Evolutionary conservation across 2,888 invertebrate species (phyloP), one percentile per base, ranked within the genome.

Genomic region (Achlya flavicornis): DNA sequence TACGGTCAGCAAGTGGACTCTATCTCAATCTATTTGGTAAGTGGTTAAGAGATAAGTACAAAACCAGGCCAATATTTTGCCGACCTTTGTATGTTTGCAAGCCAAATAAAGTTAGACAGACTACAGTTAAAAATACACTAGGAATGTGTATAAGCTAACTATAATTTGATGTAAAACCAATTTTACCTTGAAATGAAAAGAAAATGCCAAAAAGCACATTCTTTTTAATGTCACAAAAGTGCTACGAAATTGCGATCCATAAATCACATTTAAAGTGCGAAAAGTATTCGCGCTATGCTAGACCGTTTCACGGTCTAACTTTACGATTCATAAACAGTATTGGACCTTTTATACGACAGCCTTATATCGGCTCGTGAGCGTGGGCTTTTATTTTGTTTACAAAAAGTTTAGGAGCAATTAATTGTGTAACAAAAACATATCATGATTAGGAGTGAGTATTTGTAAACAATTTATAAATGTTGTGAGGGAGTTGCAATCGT

Each of bases 361-460:
- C 59, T n/a, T 12, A 33, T 26, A 60, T 38, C 53, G 58, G 35
- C 12, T 19, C 60, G 60, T 60, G 26, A 26, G 26, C 41, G 19
- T 1, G 26, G 59, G 59, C 58, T 35, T 46, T 48, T n/a, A 63
- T 38, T 62, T 61, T 64, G 60, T 64, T 64, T 59, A 60, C 61
- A 26, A 66, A 41, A 73, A 68, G 67, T 66, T 74, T 71, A 74
- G 81, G 82, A 82, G 78, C 81, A 82, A 38, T 57, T 58, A 77
- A 82, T 78, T 73, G 74, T 76, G 89, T 84, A 91, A 93, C 91
- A 82, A 83, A 89, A 89, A 93, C 93, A 93, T 93, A 93, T 93
- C 93, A 93, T 88, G 78, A 81, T 78, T 84, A 86, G 84, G 84
- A 87, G 90, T 92, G 90, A 91, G 80, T 88, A 81, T 83, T 84